Conservation (phyloP, 2,113 vertebrate genomes). For the Hippocampus barbouri region DNA sequence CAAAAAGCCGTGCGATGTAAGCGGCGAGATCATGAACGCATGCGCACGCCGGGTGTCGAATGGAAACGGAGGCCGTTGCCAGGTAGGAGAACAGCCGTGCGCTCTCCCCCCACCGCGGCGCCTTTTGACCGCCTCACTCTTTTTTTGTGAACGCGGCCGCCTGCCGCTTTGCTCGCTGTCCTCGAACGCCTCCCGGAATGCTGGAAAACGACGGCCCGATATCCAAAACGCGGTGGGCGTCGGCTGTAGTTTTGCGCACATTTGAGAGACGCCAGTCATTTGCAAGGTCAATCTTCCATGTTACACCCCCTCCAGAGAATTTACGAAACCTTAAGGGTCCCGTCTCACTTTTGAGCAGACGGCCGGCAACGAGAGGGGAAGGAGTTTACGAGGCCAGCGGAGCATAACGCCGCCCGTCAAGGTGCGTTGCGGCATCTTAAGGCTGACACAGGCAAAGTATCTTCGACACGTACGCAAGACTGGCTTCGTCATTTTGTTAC, state of each 20-base stretch:
- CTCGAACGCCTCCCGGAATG: background rate
- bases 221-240: background rate
- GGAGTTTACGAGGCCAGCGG: background rate
- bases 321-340: background rate
- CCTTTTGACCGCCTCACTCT: background rate
- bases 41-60: conserved; percentile 3
- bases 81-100: background rate
- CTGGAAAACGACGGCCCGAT: background rate
- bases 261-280: background rate
- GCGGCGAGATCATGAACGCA: background rate
- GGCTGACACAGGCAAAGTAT: background rate
- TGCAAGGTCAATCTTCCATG: background rate
- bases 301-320: background rate
- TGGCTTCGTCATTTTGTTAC: too few species aligned
- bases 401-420: background rate
- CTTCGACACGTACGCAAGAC: too few species aligned
- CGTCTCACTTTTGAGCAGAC: background rate
- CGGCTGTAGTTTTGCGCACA: background rate
- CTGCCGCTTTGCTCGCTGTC: background rate
- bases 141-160: background rate
- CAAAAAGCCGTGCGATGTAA: background rate
- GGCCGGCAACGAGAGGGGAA: background rate
- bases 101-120: too few species aligned
- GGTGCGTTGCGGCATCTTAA: background rate
- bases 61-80: background rate